Evolutionary conservation across 2,888 invertebrate genomes (phyloP), one percentile per base, ranked within the genome.

Genomic region (Tanaodytes sp.): DNA sequence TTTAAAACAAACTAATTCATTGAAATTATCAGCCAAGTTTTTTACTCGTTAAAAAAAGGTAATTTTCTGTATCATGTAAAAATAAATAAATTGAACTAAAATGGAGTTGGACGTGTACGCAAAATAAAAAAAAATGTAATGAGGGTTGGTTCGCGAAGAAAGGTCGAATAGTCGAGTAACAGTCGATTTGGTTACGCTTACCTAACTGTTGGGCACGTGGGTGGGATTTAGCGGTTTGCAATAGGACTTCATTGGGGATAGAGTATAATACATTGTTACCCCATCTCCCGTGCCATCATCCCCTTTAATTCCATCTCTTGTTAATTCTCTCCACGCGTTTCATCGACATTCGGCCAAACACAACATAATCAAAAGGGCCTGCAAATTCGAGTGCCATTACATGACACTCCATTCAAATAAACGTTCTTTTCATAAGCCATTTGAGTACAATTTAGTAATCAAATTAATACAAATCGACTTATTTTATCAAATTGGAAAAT

Each of bases 221-320:
- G 75, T 80, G 80, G 79, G 80, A 76, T 78, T 77, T 77, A 81
- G 83, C 74, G 83, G 83, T 82, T 78, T 77, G 75, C 74, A 71
- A 75, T 74, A 76, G 77, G 78, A 80, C 77, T 76, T 75, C 77
- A 73, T 75, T 71, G 75, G 74, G 72, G 71, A 16, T 6, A 73
- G 75, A 76, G 73, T 72, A 82, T 83, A 83, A 83, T 83, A 83
- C 83, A 80, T 83, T 83, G 84, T 84, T 84, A 84, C 79, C 81
- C 82, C 80, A 77, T 77, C 81, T 75, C 75, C 78, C 45, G 43
- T 57, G 55, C 66, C 62, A 37, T 64, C 63, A 68, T 68, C 73
- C 75, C 73, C 69, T 66, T 73, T 70, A 74, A 66, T 73, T 73
- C 73, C 63, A 69, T 71, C 73, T 46, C 68, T 61, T 65, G 65